These are phyloP conservation scores for Danaus plexippus DNA, from an alignment of 1,140 invertebrate species.

Conservation along the genomic window DNA sequence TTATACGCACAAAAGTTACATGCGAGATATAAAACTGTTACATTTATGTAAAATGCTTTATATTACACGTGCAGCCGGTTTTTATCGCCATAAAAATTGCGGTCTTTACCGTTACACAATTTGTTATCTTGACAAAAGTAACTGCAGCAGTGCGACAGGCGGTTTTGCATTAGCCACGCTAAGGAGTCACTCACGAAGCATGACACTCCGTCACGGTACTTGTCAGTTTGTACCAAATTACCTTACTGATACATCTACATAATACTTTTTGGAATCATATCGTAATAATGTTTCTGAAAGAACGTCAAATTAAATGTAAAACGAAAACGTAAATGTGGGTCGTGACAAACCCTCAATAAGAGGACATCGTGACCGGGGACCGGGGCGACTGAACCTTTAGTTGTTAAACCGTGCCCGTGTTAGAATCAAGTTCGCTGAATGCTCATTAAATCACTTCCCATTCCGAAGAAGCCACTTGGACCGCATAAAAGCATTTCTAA, in stretches of 20 bases:
- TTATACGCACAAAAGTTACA: too few species aligned
- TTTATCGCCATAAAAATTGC: constrained; percentile 2
- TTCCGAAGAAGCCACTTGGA: constrained; percentile 8
- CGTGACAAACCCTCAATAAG: constrained; percentile 43
- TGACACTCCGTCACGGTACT: constrained; percentile 36
- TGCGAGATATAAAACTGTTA: too few species aligned
- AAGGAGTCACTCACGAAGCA: constrained; percentile 24
- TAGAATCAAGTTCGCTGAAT: constrained; percentile 22
- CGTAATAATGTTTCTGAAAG: constrained; percentile 4
- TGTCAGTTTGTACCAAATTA: constrained; percentile 29
- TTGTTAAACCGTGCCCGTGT: constrained; percentile 38
- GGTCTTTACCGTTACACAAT: constrained; percentile 16
- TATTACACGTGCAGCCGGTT: background rate
- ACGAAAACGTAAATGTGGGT: constrained; percentile 35
- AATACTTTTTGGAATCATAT: constrained; percentile 2
- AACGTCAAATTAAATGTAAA: constrained; percentile 12
- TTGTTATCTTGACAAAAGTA: constrained; percentile 14
- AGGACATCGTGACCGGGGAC: constrained; percentile 54
- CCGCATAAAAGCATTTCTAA: constrained; percentile 1
- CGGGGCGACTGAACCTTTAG: constrained; percentile 50
- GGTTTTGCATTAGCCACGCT: constrained; percentile 43
- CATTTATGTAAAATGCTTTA: too few species aligned
- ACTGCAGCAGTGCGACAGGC: constrained; percentile 8
- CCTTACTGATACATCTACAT: constrained; percentile 26
- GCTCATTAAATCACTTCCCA: constrained; percentile 9